These are phyloP conservation scores for Brachionus plicatilis DNA, from an alignment of 1,140 invertebrate genomes.

Conservation along the genomic window DNA sequence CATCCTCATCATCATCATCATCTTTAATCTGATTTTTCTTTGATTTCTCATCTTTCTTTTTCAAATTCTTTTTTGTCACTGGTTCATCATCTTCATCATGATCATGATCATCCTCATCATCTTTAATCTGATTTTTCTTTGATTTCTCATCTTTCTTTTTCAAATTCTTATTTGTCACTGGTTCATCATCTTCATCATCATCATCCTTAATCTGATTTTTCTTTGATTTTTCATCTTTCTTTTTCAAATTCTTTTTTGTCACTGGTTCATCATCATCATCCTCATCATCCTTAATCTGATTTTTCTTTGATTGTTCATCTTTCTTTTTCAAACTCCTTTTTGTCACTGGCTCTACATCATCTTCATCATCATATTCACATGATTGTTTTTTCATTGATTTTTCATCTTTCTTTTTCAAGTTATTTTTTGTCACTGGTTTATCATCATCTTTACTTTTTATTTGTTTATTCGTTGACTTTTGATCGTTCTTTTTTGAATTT, in stretches of 20 bases:
- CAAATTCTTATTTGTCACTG: constrained; percentile 42
- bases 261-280: neutral
- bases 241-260: constrained; percentile 44
- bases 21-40: neutral
- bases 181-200: neutral
- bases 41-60: neutral
- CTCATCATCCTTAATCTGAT: neutral
- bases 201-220: constrained; percentile 45
- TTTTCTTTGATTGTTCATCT: neutral
- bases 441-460: constrained; percentile 41
- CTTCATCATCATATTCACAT: neutral
- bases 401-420: neutral
- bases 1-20: no score
- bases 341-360: neutral
- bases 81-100: neutral
- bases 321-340: neutral
- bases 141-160: neutral
- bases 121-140: constrained; percentile 42
- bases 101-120: constrained; percentile 24
- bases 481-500: neutral
- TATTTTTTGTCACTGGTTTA: neutral
- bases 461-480: neutral
- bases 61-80: neutral
- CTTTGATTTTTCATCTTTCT: constrained; percentile 47
- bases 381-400: neutral